Evolutionary conservation across 92 coral and sea anemone species (phyloP), one percentile per base, ranked within the genome.

Genomic region (Palythoa caribaeorum): DNA sequence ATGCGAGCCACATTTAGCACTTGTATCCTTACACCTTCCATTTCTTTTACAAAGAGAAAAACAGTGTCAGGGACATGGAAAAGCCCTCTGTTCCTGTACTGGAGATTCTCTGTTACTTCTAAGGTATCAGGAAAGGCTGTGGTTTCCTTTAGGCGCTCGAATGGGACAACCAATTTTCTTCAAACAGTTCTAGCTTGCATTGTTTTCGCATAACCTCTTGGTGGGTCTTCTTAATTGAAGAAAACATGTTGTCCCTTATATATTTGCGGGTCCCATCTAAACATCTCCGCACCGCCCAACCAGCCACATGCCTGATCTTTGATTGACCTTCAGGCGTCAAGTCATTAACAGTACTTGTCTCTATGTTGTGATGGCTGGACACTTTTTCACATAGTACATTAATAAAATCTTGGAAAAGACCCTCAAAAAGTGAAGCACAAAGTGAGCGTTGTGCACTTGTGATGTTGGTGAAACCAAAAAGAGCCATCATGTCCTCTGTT

Each of bases 71-170:
- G 73, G 7, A 80, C 50, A 80, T 80, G 85, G 0, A 80, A 21
- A 0, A 80, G 73, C 2, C 85, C 85, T 37, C 85, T 80, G 71
- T 80, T 59, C 5, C 85, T 20, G 39, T 55, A 80, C 73, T 80
- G 73, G 8, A 55, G 85, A 15, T 53, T 80, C 59, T 80, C 85
- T n/a, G 85, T 80, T 2, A 79, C 71, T 21, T 79, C 84, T 39
- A 79, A 70, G 69, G 69, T 52, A 2, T 55, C 69, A 63, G 70
- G 51, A 17, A 52, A 79, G 1, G 53, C 2, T 1, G 72, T 55
- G 21, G 55, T 80, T 35, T 80, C 38, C 38, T 7, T 76, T 3
- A 76, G 59, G 12, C 17, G 8, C 9, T 48, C 80, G 51, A 76
- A 76, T 48, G 80, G 62, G 2, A 76, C 63, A 40, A 73, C 55